Conservation (phyloP, 2,797 vertebrate genomes). For the Propithecus deckenii region DNA sequence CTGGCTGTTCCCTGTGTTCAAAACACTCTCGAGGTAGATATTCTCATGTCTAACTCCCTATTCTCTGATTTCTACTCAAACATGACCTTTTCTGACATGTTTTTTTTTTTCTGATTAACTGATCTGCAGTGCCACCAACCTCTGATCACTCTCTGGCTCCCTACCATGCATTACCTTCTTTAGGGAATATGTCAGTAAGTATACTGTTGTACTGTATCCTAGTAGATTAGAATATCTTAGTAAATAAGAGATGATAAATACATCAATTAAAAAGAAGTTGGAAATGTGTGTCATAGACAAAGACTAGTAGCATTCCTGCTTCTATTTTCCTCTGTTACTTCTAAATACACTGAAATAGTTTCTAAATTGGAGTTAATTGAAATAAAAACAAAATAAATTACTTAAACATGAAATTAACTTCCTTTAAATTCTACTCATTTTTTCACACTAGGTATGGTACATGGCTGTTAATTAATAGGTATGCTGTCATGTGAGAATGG, state of each 20-base stretch:
- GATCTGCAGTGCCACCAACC: neutral
- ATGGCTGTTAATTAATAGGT: neutral
- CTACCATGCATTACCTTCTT: neutral
- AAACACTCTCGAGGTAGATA: neutral
- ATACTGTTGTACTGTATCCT: neutral
- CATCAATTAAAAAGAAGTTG: neutral
- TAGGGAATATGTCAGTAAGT: neutral
- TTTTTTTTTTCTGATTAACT: neutral
- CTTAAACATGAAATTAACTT: neutral
- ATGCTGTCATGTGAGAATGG: fast-evolving
- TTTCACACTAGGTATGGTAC: neutral
- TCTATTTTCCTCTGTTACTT: neutral
- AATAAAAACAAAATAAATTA: neutral
- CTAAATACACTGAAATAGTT: neutral
- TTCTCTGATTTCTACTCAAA: neutral
- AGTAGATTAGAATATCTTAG: neutral
- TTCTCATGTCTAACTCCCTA: neutral
- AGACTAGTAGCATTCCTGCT: neutral
- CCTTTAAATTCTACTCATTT: neutral
- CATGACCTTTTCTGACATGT: neutral
- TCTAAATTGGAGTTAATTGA: neutral
- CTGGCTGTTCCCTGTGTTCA: neutral
- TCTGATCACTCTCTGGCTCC: neutral
- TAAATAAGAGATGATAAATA: neutral
- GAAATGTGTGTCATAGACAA: neutral